Percentiles rank a stretch among this genome's conserved stretches.
Conservation (phyloP, 2,797 vertebrate genomes). For the Pyrrhura leucotis region DNA sequence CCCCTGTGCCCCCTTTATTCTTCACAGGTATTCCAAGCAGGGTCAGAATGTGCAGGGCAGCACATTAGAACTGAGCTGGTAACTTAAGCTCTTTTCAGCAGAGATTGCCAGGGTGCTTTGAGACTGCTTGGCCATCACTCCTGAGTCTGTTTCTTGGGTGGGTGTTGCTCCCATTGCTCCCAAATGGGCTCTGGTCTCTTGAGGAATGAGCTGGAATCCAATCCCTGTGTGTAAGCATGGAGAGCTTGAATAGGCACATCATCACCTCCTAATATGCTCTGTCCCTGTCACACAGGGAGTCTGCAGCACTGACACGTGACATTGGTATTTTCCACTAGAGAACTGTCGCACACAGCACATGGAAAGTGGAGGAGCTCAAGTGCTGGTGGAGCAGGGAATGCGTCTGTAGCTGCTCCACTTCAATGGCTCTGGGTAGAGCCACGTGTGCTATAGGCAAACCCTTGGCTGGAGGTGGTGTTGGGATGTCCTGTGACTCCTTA, state of each 20-base stretch:
- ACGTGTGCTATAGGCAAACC: background rate
- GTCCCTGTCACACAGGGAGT: background rate
- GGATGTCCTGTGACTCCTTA: background rate
- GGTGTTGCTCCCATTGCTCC: background rate
- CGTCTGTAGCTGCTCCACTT: background rate
- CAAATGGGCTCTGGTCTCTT: background rate
- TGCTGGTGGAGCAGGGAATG: background rate
- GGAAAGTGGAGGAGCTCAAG: background rate
- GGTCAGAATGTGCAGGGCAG: background rate
- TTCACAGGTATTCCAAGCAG: background rate
- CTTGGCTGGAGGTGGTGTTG: background rate
- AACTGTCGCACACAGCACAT: background rate
- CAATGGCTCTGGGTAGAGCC: background rate
- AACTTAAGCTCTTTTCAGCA: background rate
- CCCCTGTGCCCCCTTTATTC: background rate
- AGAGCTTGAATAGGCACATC: background rate
- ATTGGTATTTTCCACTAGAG: conserved; percentile 52
- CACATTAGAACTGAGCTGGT: background rate
- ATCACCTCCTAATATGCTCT: conserved; percentile 17
- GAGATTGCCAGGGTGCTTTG: background rate
- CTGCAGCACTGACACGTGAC: background rate
- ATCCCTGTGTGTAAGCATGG: background rate
- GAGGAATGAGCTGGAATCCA: conserved; percentile 9
- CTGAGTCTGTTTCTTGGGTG: background rate
- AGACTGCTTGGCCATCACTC: conserved; percentile 6